Base-by-base conservation (phyloP, 2,797 vertebrate species). In the Cyprinodon diabolis region DNA sequence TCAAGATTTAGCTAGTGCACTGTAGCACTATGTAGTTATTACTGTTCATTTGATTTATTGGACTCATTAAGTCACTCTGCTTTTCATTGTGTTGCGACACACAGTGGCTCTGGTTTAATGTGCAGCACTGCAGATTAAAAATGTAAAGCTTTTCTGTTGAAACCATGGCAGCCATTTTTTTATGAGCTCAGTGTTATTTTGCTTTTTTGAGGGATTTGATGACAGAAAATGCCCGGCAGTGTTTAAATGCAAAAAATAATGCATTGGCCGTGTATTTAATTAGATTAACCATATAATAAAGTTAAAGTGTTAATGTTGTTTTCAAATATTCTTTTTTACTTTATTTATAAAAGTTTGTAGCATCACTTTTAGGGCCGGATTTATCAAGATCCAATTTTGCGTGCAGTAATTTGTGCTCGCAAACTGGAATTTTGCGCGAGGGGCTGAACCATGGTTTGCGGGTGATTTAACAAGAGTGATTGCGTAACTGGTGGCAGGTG, bases 41-140 rank as follows among this genome's bases (percentile, higher is more conserved):
- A 74, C 68, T 79, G 71, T 78, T 84, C 58, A 84, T 77, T 74
- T 81, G 83, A 84, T 84, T 85, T 75, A 82, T 67, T 75, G 49
- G 79, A 72, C 45, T 75, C 79, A 89, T 83, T 77, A 76, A 75
- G 71, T 78, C 75, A 56, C 51, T n/a, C 21, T 10, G 69, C 47
- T 77, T 73, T 57, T 67, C 66, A 68, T 74, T 45, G 6, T 1
- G 14, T 45, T n/a, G 60, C 40, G 10, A 4, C 51, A 56, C 19
- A 21, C 17, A 71, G 66, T 8, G 63, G 68, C 69, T 71, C 66
- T 52, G 9, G 8, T 55, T 75, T 35, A 57, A 77, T 80, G 56
- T 52, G 57, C 37, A 72, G 6, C 23, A 66, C 30, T 37, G 23
- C 65, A 35, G 68, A 45, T 54, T 9, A 67, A 48, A 75, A 63